These are phyloP conservation scores for Hydra vulgaris DNA, from an alignment of 30 jellyfish, hydroid and myxozoan species.

Conservation along the genomic window DNA sequence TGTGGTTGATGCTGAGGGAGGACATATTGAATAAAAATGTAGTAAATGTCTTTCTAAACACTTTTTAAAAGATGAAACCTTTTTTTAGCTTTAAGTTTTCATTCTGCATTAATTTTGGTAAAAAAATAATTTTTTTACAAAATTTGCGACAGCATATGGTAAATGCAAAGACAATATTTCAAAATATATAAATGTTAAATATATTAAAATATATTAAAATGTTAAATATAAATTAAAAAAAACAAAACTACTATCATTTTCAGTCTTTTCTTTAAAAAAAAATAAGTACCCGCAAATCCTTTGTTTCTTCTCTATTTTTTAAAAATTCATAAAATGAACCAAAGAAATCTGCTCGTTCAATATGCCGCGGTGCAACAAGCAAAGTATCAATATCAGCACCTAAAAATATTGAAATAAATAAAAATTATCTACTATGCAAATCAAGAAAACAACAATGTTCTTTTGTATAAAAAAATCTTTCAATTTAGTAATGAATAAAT, in stretches of 20 bases:
- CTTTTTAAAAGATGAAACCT: not conserved
- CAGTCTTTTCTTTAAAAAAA: no score
- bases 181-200: no score
- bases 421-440: no score
- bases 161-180: no score
- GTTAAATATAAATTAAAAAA: no score
- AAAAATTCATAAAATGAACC: slow-evolving; percentile 78
- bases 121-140: not conserved
- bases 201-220: no score
- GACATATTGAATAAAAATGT: not conserved
- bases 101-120: not conserved
- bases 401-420: slow-evolving; percentile 1
- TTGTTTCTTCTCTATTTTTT: slow-evolving; percentile 77
- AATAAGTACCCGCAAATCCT: slow-evolving; percentile 68
- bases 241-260: no score
- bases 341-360: slow-evolving; percentile 83
- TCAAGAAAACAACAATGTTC: not conserved
- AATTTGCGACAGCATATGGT: no score
- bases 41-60: no score
- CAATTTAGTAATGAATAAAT: no score
- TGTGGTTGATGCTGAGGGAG: not conserved
- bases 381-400: slow-evolving; percentile 99
- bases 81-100: not conserved
- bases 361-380: slow-evolving; percentile 93
- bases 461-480: no score